Evolutionary conservation across 2,888 invertebrate genomes (phyloP).

Genomic region (Stenolophus ochropezus): DNA sequence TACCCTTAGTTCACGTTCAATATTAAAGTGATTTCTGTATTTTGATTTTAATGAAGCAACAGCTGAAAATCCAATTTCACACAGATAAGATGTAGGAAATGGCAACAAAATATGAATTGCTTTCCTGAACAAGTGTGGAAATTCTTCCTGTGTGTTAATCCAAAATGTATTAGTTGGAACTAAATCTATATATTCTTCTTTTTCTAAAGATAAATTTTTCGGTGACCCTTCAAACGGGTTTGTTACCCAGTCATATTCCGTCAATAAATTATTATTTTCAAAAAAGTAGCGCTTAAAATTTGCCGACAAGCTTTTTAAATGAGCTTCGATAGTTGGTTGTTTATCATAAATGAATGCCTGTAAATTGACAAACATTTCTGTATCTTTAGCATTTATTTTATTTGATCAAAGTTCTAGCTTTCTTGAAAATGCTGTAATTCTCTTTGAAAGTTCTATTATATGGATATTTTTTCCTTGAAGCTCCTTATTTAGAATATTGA

Average conservation of each 20-base stretch:
- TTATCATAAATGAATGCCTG: not conserved
- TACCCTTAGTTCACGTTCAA: not conserved
- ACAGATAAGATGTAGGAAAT: not conserved
- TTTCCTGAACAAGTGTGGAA: not conserved
- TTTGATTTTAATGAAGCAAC: not conserved
- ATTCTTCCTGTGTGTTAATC: not conserved
- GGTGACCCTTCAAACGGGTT: not conserved
- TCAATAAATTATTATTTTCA: not conserved
- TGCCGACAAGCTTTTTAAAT: not conserved
- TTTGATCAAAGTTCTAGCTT: conserved; percentile 24
- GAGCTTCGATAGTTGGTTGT: not conserved
- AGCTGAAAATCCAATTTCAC: not conserved
- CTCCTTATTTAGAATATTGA: conserved; percentile 42
- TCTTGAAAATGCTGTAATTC: conserved; percentile 36
- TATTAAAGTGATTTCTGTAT: not conserved
- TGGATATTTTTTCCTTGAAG: conserved; percentile 50
- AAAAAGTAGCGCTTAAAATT: not conserved
- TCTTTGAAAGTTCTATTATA: conserved; percentile 23
- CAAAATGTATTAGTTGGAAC: too few species aligned
- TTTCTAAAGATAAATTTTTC: not conserved
- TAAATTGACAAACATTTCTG: conserved; percentile 24
- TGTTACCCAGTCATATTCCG: not conserved
- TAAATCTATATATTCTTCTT: not conserved
- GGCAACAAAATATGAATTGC: not conserved
- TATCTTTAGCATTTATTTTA: not conserved